These are phyloP conservation scores for Eulemur rubriventer DNA, from an alignment of 2,797 vertebrate species.

Conservation along the genomic window DNA sequence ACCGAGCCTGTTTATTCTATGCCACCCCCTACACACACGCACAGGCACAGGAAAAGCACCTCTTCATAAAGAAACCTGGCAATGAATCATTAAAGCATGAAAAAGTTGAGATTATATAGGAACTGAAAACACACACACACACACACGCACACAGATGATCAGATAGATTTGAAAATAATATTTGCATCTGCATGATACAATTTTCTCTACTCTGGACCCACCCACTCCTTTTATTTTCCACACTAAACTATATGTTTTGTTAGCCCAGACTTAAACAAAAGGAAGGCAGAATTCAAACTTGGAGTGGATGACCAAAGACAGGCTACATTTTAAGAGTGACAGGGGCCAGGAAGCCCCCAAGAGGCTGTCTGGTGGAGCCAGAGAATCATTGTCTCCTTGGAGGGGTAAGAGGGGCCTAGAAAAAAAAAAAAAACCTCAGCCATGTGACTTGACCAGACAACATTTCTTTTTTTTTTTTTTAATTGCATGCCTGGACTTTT, in stretches of 20 bases:
- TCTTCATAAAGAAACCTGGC: conserved; percentile 39
- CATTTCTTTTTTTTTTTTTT: neutral
- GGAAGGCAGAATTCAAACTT: conserved; percentile 40
- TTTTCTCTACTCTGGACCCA: neutral
- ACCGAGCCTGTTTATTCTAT: conserved; percentile 73
- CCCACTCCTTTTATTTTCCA: neutral
- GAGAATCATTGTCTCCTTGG: neutral
- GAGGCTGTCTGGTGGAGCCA: neutral
- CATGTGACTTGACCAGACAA: neutral
- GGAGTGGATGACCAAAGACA: conserved; percentile 47
- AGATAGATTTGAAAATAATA: neutral
- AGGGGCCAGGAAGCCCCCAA: neutral
- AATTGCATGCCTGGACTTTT: neutral
- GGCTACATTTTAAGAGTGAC: neutral
- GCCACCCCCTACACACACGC: conserved; percentile 61
- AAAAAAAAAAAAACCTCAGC: neutral
- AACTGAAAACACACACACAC: neutral
- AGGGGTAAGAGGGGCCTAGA: neutral
- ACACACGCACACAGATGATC: neutral
- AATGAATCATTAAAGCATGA: conserved; percentile 68
- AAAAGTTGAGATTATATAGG: neutral
- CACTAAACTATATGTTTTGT: neutral
- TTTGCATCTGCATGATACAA: neutral
- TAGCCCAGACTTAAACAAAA: neutral
- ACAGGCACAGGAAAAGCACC: conserved; percentile 43